These are phyloP conservation scores for Pygocentrus nattereri DNA, from an alignment of 2,797 vertebrate species.

Conservation along the genomic window DNA sequence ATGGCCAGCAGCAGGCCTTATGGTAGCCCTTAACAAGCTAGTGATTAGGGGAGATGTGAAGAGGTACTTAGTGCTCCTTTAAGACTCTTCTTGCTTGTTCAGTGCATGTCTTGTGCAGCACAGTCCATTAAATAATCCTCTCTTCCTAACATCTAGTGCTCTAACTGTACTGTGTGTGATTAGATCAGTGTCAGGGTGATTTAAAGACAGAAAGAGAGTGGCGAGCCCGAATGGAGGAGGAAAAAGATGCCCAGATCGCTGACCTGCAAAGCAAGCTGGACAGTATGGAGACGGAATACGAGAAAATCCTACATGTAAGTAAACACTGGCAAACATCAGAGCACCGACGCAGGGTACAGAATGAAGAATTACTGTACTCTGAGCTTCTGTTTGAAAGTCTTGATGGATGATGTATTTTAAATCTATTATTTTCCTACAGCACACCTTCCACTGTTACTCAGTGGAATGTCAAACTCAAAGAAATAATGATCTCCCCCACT, in stretches of 20 bases:
- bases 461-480: conserved; percentile 28
- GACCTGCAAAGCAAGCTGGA: conserved; percentile 74
- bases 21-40: background rate
- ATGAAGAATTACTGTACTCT: conserved; percentile 9
- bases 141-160: background rate
- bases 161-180: conserved; percentile 27
- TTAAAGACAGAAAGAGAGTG: conserved; percentile 63
- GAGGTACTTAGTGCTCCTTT: too few species aligned
- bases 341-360: background rate
- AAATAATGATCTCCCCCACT: conserved; percentile 29
- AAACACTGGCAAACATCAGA: background rate
- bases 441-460: background rate
- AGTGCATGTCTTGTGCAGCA: background rate
- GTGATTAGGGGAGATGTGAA: background rate
- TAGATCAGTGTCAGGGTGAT: conserved; percentile 71
- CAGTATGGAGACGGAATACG: conserved; percentile 77
- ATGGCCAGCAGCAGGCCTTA: background rate
- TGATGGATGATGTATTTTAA: conserved; percentile 27
- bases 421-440: background rate
- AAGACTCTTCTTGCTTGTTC: background rate
- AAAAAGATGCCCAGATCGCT: conserved; percentile 72
- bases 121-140: conserved; percentile 13
- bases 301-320: conserved; percentile 69
- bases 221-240: conserved; percentile 58
- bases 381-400: conserved; percentile 18